Conservation (phyloP, 2,797 vertebrate species). For the Acanthopagrus latus region DNA sequence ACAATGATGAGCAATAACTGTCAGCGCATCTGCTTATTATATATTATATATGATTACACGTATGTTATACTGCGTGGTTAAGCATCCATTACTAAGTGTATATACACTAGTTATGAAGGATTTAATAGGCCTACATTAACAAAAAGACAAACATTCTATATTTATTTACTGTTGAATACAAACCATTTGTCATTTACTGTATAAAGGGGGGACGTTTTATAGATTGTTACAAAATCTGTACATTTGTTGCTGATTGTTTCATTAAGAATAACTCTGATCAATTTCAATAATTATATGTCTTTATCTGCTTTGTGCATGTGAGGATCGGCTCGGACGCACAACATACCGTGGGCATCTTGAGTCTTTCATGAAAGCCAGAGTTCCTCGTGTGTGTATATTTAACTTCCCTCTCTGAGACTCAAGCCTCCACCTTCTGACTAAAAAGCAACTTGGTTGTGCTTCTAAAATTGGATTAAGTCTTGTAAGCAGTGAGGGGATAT, state of each 20-base stretch:
- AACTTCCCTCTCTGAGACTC: conserved; percentile 55
- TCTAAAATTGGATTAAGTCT: conserved; percentile 85
- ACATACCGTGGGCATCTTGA: neutral
- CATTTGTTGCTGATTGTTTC: neutral
- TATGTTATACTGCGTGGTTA: neutral
- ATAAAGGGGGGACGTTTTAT: neutral
- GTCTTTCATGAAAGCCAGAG: conserved; percentile 39
- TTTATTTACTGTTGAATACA: neutral
- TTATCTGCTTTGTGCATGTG: neutral
- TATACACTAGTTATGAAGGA: neutral
- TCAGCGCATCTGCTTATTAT: neutral
- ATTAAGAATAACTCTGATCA: neutral
- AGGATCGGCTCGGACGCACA: neutral
- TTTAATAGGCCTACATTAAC: neutral
- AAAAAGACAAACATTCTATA: neutral
- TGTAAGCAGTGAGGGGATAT: conserved; percentile 84
- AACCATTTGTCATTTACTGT: neutral
- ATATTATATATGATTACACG: neutral
- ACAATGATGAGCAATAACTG: no score
- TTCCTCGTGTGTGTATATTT: conserved; percentile 62
- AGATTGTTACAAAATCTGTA: neutral
- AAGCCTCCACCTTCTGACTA: conserved; percentile 65
- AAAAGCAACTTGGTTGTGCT: conserved; percentile 74
- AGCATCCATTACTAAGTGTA: neutral
- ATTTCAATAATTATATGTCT: neutral